phyloP scores from a whole-genome alignment of 2,888 invertebrate genomes.

The Stegophylla sp. region DNA sequence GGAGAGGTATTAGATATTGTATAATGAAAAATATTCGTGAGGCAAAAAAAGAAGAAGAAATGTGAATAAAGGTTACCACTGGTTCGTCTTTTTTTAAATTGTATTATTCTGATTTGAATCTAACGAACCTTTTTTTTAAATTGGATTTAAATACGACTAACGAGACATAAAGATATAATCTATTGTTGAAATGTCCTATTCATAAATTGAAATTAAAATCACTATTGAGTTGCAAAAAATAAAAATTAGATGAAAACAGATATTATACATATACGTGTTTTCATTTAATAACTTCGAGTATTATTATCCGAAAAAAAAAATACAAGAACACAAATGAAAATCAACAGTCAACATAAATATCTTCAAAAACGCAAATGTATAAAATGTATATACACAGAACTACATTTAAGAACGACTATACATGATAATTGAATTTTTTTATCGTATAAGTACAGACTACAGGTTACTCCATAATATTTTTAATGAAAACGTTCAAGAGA shows the following conservation, averaged over 20 bases:
- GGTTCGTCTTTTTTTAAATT: neutral
- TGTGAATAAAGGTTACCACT: neutral
- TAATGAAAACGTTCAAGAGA: neutral
- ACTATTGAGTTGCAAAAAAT: neutral
- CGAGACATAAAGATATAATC: neutral
- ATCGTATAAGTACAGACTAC: neutral
- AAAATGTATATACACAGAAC: too few relatives aligned
- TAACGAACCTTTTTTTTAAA: neutral
- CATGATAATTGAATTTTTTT: neutral
- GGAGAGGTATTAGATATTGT: neutral
- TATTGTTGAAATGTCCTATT: neutral
- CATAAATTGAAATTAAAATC: neutral
- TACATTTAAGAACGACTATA: neutral
- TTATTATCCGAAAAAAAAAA: neutral
- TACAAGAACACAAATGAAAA: neutral
- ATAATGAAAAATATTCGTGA: neutral
- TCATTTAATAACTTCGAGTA: neutral
- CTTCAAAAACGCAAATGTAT: neutral
- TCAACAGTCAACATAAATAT: neutral
- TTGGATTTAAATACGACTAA: neutral
- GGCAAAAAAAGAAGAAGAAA: neutral
- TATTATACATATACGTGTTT: neutral
- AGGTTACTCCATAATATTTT: neutral
- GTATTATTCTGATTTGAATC: conserved; percentile 20
- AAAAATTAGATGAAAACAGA: neutral